Percentiles rank a stretch among this genome's conserved stretches.
These are phyloP conservation scores for Labeo rohita DNA, from an alignment of 2,113 vertebrate genomes.

Conservation along the genomic window DNA sequence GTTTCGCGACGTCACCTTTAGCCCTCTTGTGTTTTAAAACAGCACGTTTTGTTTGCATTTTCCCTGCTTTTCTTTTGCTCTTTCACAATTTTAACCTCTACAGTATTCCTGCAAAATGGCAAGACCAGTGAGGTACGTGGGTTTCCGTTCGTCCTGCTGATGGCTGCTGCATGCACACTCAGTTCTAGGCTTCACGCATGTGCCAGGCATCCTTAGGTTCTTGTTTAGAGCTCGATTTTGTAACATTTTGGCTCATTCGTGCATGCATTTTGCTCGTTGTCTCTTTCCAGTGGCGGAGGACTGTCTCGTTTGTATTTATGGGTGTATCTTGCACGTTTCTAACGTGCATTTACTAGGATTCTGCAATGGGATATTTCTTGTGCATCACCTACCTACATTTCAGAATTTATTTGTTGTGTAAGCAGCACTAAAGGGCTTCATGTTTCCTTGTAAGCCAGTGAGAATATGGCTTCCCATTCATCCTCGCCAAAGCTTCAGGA, in stretches of 20 bases:
- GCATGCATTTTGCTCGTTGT: conserved; percentile 65
- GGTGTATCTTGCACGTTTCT: conserved; percentile 51
- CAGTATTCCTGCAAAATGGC: conserved; percentile 83
- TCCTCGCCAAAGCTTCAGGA: conserved; percentile 63
- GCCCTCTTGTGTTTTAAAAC: conserved; percentile 68
- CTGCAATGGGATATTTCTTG: too few species aligned
- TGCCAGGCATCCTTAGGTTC: conserved; percentile 59
- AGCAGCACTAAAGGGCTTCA: conserved; percentile 38
- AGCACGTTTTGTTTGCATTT: conserved; percentile 66
- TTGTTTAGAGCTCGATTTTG: conserved; percentile 66
- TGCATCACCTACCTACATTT: background rate
- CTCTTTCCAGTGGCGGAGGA: conserved; percentile 55
- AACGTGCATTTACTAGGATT: background rate
- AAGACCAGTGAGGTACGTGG: conserved; percentile 82
- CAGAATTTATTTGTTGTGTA: background rate
- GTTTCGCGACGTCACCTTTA: conserved; percentile 65
- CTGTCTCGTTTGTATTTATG: conserved; percentile 64
- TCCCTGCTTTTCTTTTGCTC: conserved; percentile 60
- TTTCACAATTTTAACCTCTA: conserved; percentile 74
- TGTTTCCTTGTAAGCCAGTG: conserved; percentile 54
- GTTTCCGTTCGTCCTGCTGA: conserved; percentile 65
- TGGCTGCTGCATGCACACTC: conserved; percentile 54
- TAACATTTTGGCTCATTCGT: conserved; percentile 53
- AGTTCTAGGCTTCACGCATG: conserved; percentile 62
- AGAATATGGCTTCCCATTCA: conserved; percentile 81